phyloP scores from a whole-genome alignment of 2,888 invertebrate genomes.

The Luffia ferchaultella region DNA sequence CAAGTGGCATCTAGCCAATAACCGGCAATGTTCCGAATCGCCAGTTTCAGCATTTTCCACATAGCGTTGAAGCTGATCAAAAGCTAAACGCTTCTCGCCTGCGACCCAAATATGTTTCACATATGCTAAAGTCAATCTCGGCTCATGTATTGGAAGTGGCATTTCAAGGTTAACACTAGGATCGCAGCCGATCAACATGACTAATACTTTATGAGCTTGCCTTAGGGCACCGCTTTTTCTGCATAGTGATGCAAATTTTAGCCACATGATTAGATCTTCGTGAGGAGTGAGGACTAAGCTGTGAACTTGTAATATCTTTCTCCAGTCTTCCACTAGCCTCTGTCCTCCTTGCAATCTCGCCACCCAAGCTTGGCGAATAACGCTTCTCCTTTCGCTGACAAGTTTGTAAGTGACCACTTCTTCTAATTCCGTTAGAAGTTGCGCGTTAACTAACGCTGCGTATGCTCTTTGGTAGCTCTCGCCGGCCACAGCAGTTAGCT shows the following conservation, averaged over 20 bases:
- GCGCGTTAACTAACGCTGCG: slow-evolving; percentile 95
- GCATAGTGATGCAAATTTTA: slow-evolving; percentile 97
- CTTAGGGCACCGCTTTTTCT: slow-evolving; percentile 89
- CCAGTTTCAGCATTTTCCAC: slow-evolving; percentile 67
- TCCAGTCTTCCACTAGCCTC: slow-evolving; percentile 97
- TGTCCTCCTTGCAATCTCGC: slow-evolving; percentile 94
- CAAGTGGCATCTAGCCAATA: slow-evolving; percentile 85
- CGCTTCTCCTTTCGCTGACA: slow-evolving; percentile 84
- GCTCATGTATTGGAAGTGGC: slow-evolving; percentile 79
- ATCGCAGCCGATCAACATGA: slow-evolving; percentile 87
- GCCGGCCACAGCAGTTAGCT: slow-evolving; percentile 95
- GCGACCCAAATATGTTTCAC: slow-evolving; percentile 96
- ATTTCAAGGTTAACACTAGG: slow-evolving; percentile 73
- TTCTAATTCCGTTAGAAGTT: slow-evolving; percentile 96
- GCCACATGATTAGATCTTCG: slow-evolving; percentile 95
- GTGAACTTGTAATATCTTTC: slow-evolving; percentile 93
- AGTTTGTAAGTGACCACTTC: slow-evolving; percentile 97
- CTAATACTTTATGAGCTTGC: slow-evolving; percentile 90
- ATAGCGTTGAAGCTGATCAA: slow-evolving; percentile 80
- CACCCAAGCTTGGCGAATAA: slow-evolving; percentile 93
- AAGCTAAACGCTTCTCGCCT: slow-evolving; percentile 77
- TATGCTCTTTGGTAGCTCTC: slow-evolving; percentile 96
- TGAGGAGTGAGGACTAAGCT: slow-evolving; percentile 93
- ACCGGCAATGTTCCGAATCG: slow-evolving; percentile 59
- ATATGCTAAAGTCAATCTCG: slow-evolving; percentile 92